Evolutionary conservation across 2,888 invertebrate genomes (phyloP), one percentile per base, ranked within the genome.

Genomic region (Colletes collaris): DNA sequence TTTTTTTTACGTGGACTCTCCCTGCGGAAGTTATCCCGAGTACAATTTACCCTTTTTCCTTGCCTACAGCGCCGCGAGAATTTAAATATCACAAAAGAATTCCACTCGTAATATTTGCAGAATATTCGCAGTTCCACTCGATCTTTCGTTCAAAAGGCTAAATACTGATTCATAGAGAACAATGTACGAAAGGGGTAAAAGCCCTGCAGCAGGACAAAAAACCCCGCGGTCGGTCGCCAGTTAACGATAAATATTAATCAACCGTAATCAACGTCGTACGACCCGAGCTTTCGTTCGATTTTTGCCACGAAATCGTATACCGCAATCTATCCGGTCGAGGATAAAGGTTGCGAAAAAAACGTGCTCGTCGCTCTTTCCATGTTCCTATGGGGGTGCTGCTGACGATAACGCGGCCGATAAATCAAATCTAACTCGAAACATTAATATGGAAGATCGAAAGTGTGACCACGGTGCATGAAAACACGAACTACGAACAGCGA

Each of bases 261-360:
- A 59, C 7, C 11, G 53, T 53, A 53, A 53, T 53, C 53, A 53
- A 53, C 53, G 53, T 16, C 53, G 53, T 53, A 53, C 16, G 53
- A 16, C 8, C 53, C n/a, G 53, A 53, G 53, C 53, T 53, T 53
- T 53, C 19, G 53, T 53, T 53, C 53, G 53, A 53, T 53, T 53
- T 53, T 16, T 53, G 7, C 44, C 44, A 46, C 44, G 44, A 46
- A 46, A 46, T 46, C 44, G 44, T 53, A 53, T 19, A 8, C 53
- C 19, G 44, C 53, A 53, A 53, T 53, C 16, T n/a, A n/a, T 16
- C 19, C n/a, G 53, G 16, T 4, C 16, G 11, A 53, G 19, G 53
- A 19, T 53, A 53, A 16, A 53, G 16, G 53, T 19, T 0, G 19
- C 7, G 53, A 16, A 7, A n/a, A 52, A 53, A 53, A 53, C 11